These are phyloP conservation scores for Ormyrus thymus DNA, from an alignment of 2,888 invertebrate genomes.

Conservation along the genomic window DNA sequence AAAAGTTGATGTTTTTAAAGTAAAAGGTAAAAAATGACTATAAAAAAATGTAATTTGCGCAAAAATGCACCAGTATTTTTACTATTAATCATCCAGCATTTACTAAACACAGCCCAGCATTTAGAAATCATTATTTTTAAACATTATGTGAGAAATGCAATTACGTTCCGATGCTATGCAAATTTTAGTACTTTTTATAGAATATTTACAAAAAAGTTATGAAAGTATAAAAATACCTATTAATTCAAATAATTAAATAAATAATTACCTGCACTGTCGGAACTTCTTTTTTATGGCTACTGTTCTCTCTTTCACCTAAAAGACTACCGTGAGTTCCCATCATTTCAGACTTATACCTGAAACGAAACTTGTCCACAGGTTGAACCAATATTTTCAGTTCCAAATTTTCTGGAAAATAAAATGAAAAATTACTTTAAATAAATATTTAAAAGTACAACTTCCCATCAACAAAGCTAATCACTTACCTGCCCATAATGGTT, in stretches of 20 bases:
- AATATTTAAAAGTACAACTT: background rate
- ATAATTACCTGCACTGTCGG: slow-evolving; percentile 83
- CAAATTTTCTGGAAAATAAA: slow-evolving; percentile 69
- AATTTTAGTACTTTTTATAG: too few species aligned
- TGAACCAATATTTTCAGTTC: slow-evolving; percentile 81
- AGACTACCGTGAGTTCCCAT: slow-evolving; percentile 86
- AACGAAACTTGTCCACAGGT: slow-evolving; percentile 87
- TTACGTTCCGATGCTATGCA: too few species aligned
- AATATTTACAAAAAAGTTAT: background rate
- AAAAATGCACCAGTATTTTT: too few species aligned
- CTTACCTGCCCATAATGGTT: background rate
- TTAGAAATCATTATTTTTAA: too few species aligned
- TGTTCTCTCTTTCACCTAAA: slow-evolving; percentile 79
- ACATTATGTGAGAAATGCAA: too few species aligned
- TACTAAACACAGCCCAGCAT: too few species aligned
- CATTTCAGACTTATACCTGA: slow-evolving; percentile 92
- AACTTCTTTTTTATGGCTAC: slow-evolving; percentile 81
- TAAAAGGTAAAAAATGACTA: too few species aligned
- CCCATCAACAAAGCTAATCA: background rate
- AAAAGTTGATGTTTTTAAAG: too few species aligned
- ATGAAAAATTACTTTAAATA: background rate
- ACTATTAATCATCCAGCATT: too few species aligned
- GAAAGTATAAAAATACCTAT: slow-evolving; percentile 6
- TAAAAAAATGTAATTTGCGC: too few species aligned
- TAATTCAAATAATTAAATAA: background rate